A percentile compares a stretch with the other conserved stretches of the same genome.
Evolutionary conservation across 2,113 vertebrate genomes (phyloP).

Genomic region (Paratilapia polleni): DNA sequence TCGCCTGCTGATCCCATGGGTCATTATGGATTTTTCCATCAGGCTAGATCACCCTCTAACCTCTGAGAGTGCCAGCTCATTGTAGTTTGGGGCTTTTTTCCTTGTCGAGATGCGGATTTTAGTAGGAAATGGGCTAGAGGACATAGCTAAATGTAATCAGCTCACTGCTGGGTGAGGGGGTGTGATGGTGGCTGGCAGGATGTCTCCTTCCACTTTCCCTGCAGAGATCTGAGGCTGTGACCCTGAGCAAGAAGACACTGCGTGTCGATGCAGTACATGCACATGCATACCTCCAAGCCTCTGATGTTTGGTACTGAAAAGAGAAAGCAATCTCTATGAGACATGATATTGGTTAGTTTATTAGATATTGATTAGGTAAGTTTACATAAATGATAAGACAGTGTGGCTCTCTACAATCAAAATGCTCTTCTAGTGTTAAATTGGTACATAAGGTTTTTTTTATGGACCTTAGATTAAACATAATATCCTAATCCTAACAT

Average conservation of each 20-base stretch:
- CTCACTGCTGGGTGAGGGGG: slow-evolving; percentile 29
- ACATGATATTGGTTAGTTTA: too few species aligned
- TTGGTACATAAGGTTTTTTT: not conserved
- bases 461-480: not conserved
- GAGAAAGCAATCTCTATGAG: not conserved
- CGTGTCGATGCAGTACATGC: not conserved
- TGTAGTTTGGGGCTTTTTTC: slow-evolving; percentile 1
- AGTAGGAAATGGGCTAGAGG: slow-evolving; percentile 39
- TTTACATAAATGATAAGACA: not conserved
- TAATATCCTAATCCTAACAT: not conserved
- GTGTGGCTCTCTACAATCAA: not conserved
- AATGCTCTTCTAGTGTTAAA: not conserved
- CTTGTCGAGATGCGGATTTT: slow-evolving; percentile 22
- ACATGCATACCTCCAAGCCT: not conserved
- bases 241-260: not conserved
- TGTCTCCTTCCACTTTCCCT: slow-evolving; percentile 3
- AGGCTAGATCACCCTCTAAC: slow-evolving; percentile 40
- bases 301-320: not conserved
- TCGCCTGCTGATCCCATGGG: slow-evolving; percentile 42
- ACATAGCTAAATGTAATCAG: slow-evolving; percentile 29
- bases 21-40: slow-evolving; percentile 58
- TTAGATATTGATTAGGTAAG: too few species aligned
- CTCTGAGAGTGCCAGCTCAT: slow-evolving; percentile 12
- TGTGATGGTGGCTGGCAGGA: slow-evolving; percentile 29
- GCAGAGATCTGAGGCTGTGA: slow-evolving; percentile 9